A percentile compares a stretch with the other conserved stretches of the same genome.
phyloP scores from a whole-genome alignment of 1,140 invertebrate species.

The Luehdorfia chinensis region DNA sequence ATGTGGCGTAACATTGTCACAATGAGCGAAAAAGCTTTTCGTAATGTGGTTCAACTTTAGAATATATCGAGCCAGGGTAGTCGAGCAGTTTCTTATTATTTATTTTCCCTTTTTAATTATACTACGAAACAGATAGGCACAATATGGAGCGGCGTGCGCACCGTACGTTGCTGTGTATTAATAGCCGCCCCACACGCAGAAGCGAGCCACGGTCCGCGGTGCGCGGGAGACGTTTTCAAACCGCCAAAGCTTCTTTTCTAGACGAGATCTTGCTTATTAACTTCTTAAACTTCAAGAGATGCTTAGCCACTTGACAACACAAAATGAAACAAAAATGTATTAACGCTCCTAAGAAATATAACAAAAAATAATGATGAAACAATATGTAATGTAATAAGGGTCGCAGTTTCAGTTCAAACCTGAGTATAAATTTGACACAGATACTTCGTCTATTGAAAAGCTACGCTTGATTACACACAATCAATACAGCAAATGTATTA shows the following conservation, averaged over 20 bases:
- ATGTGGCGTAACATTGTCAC: conserved; percentile 1
- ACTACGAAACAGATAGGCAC: conserved; percentile 22
- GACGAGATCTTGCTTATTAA: conserved; percentile 50
- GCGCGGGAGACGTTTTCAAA: conserved; percentile 48
- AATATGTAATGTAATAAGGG: too few species aligned
- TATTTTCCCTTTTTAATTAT: conserved; percentile 22
- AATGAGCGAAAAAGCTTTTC: conserved; percentile 1
- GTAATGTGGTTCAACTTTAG: too few species aligned
- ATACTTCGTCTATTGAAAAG: too few species aligned
- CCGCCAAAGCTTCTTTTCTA: conserved; percentile 40
- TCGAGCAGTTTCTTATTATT: conserved; percentile 9
- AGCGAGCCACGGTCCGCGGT: conserved; percentile 22
- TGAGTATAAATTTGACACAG: too few species aligned
- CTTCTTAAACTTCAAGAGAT: conserved; percentile 3
- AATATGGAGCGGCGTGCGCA: conserved; percentile 25
- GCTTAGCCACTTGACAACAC: too few species aligned
- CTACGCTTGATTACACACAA: too few species aligned
- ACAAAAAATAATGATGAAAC: too few species aligned
- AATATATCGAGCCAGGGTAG: not conserved
- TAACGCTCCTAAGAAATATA: too few species aligned
- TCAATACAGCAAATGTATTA: too few species aligned
- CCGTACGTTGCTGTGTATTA: conserved; percentile 48
- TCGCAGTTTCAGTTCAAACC: too few species aligned
- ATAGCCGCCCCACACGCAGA: conserved; percentile 59
- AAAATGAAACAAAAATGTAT: too few species aligned